Evolutionary conservation across 2,888 invertebrate genomes (phyloP), one percentile per base, ranked within the genome.

Genomic region (Timema podura): DNA sequence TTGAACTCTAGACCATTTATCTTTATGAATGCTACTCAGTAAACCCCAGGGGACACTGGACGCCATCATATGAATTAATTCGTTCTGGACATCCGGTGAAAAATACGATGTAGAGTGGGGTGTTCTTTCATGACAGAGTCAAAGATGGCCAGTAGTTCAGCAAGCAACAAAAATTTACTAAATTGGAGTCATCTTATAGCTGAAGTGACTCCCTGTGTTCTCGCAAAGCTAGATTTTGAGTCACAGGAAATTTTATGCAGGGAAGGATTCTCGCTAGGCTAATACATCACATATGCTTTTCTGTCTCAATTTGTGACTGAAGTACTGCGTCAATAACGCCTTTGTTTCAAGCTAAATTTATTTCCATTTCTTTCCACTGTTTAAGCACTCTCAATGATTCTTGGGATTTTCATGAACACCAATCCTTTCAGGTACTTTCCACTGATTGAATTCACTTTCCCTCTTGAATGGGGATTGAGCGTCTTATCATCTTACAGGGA

Each of bases 1-100:
- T 75, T 74, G 68, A 75, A 75, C 51, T 75, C 49, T 72, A 75
- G 68, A 54, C 70, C 73, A 71, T 71, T 76, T 75, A 65, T 64
- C 71, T 72, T 68, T 72, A 66, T 71, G 70, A 67, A 76, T 75
- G 11, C 74, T 73, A 48, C 61, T 65, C 67, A 76, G 67, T 70
- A 76, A 71, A 65, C 57, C 64, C 66, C 8, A 6, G 1, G 0
- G 13, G 6, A 1, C 54, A 54, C 15, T 54, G 7, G 13, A 61
- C 44, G 64, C 54, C 45, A 70, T 59, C 6, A 72, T 48, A 64
- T 67, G 30, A 30, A 70, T 67, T 13, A 67, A 61, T 68, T 72
- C 67, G 64, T 70, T 70, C 68, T 72, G 67, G 16, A 72, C 68
- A 57, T 48, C 15, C 49, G 30, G 67, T 51, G 70, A 68, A 51